Percentiles rank a stretch among this genome's conserved stretches.
These are phyloP conservation scores for Anhinga rufa DNA, from an alignment of 2,113 vertebrate species.

Conservation along the genomic window DNA sequence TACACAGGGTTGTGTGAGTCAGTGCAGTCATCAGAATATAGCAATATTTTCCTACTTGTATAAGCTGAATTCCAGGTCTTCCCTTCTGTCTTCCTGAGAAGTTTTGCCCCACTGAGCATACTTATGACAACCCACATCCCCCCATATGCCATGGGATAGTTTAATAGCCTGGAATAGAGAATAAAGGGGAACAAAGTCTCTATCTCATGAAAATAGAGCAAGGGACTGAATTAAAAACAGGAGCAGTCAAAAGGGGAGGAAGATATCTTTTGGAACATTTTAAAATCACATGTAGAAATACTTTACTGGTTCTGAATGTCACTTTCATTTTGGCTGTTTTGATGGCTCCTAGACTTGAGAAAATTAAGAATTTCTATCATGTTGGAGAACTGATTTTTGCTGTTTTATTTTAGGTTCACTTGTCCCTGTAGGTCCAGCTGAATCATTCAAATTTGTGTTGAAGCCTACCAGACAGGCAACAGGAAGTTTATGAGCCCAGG, in stretches of 20 bases:
- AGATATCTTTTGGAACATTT: background rate
- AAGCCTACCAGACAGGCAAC: background rate
- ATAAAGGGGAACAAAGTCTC: background rate
- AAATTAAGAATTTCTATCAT: background rate
- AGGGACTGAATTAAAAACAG: background rate
- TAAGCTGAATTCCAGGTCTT: background rate
- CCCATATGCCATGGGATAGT: background rate
- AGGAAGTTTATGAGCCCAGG: background rate
- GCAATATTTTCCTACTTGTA: background rate
- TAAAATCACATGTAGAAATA: background rate
- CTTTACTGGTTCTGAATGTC: background rate
- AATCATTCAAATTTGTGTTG: constrained; percentile 41
- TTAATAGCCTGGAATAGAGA: background rate
- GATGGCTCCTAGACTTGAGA: background rate
- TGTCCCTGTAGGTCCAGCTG: background rate
- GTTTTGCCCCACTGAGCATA: background rate
- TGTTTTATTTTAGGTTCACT: constrained; percentile 14
- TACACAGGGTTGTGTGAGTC: background rate
- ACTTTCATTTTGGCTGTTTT: background rate
- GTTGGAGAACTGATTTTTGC: background rate
- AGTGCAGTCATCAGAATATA: background rate
- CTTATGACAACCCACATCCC: background rate
- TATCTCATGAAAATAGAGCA: background rate
- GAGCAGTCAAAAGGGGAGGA: background rate
- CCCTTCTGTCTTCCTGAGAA: background rate